Evolutionary conservation across 2,113 vertebrate genomes (phyloP), one percentile per base, ranked within the genome.

Genomic region (Sminthopsis crassicaudata): DNA sequence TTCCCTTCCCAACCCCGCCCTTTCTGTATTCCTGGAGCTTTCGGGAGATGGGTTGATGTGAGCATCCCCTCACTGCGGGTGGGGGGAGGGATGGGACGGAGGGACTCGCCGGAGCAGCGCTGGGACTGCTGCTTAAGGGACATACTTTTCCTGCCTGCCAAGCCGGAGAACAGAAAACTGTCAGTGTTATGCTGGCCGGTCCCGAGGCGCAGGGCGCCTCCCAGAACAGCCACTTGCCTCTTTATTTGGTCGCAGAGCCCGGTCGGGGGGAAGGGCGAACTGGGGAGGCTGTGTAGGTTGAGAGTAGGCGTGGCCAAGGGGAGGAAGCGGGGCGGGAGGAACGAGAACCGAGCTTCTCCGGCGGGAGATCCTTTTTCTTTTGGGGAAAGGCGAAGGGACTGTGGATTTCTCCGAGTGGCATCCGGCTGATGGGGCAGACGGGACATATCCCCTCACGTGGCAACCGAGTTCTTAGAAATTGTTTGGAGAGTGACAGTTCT

Each of bases 161-260:
- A 11, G 19, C 60, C 7, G 0, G 76, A 93, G 53, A 93, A 92
- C 26, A 4, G 93, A 93, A 96, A 96, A 96, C 97, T 97, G 97
- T 96, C 97, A 96, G 90, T 95, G 97, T 97, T 97, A 96, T n/a
- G 93, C 95, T 67, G 92, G 92, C 52, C 51, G 4, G 95, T 93
- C 48, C 92, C 51, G 92, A 30, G 27, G 14, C 94, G 3, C 95
- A 95, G 97, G 97, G 97, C 30, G 96, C 27, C 6, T 46, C 53
- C n/a, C 36, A 12, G 0, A 42, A 16, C 50, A 4, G 16, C 88
- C 9, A 42, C n/a, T 94, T 55, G 96, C 95, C 92, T 84, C 57
- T 84, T 76, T 90, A 26, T 90, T 54, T 46, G 94, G 84, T 46
- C 8, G 46, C 50, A 54, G 54, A 92, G 67, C 30, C 3, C 51